Base-by-base conservation (phyloP, 2,888 invertebrate species). In the Caenorhabditis afra region DNA sequence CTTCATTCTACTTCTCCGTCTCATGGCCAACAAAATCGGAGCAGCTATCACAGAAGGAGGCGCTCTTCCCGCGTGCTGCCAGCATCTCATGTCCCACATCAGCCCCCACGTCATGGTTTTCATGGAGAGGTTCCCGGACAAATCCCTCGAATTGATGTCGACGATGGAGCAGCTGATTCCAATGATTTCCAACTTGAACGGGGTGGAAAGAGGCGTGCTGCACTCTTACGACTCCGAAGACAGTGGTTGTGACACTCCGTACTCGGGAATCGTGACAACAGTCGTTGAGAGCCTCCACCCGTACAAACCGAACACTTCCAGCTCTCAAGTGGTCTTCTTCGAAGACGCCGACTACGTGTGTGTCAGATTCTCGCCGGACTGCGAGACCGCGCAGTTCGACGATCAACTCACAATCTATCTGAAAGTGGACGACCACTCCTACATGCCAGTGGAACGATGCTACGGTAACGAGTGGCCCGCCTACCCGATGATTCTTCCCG, bases 261-360 rank as follows among this genome's bases (percentile, higher is more conserved):
- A 57, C 29, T 71, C 71, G 49, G 73, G 59, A 52, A 74, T 65
- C 10, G 55, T 76, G 14, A 84, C 85, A 16, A 77, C 82, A 12
- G 68, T 87, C 22, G 84, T 88, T 10, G 97, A 98, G 91, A 96
- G 96, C 90, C 96, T 96, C 47, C 98, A 98, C 92, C 98, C 98
- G 0, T 98, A 98, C 91, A 95, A 95, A 91, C 94, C 95, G 47
- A 91, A 91, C 23, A 89, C 90, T 20, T 90, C 92, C 3, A 79
- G 79, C 16, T 85, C 86, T 0, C 57, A 74, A 39, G 82, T 97
- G 10, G 93, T 94, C 47, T 97, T 98, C 91, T 96, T 97, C 0
- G 92, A 94, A 2, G 93, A 93, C 82, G 95, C 98, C 0, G 94
- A 95, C 83, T 97, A 97, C 95, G 93, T 98, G 90, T 94, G 95